Evolutionary conservation across 1,140 invertebrate genomes (phyloP), one percentile per base, ranked within the genome.

Genomic region (Holcopasites calliopsidis): DNA sequence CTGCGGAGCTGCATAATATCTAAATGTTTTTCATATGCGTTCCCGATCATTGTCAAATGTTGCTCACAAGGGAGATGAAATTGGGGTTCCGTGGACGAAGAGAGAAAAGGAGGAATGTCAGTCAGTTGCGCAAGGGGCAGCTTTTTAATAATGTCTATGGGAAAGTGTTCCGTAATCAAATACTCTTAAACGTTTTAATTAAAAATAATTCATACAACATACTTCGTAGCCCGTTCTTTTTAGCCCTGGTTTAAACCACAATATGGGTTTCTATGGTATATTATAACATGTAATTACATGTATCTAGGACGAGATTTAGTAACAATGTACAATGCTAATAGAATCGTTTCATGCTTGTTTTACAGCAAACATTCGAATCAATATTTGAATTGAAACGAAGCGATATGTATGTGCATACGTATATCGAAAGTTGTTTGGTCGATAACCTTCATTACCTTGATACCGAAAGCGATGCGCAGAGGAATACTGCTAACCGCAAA

Each of bases 151-250:
- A 85, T 87, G 85, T 79, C 81, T 86, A 87, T 80, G 55, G n/a
- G 80, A 87, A 85, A 87, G 76, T 89, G 89, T 88, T 89, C 89
- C 87, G 89, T 85, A 13, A 47, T 3, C 72, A 80, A 89, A 88
- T 88, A 88, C 87, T 86, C 87, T 84, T 87, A 82, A 88, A 86
- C 86, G 85, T 90, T 88, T 88, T 84, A 89, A 89, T 88, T 89
- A 89, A 88, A 89, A 88, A 84, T 86, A 85, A 88, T 89, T 89
- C 85, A 68, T 87, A 90, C 79, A 79, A 64, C 84, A 80, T 35
- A 77, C 11, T 52, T 78, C 38, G 62, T 54, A 65, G 42, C 71
- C 71, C n/a, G 38, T 73, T 79, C 52, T 55, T 71, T 64, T 57
- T 35, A 42, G 54, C 70, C n/a, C n/a, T n/a, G n/a, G n/a, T n/a